phyloP scores from a whole-genome alignment of 2,888 invertebrate species.

The Congeria kusceri region DNA sequence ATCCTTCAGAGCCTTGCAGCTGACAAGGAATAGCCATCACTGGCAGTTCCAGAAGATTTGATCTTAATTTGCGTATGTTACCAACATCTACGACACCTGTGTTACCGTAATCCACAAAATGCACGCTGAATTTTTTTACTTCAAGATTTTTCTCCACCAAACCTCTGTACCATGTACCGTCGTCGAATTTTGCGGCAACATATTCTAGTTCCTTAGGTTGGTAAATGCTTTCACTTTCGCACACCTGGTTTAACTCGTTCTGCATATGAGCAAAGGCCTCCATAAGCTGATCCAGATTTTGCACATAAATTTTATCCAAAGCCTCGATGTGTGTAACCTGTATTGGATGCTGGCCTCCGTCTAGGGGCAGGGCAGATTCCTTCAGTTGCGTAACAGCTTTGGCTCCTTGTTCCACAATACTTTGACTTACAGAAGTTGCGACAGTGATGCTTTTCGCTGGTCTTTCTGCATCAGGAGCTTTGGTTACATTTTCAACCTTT shows the following conservation, averaged over 20 bases:
- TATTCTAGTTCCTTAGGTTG: slow-evolving; percentile 59
- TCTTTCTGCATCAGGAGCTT: neutral
- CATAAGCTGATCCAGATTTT: slow-evolving; percentile 86
- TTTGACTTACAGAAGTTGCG: neutral
- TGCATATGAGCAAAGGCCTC: slow-evolving; percentile 84
- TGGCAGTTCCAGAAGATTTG: slow-evolving; percentile 33
- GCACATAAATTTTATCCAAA: slow-evolving; percentile 88
- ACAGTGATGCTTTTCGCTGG: slow-evolving; percentile 1
- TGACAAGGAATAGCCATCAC: slow-evolving; percentile 56
- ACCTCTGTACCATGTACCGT: slow-evolving; percentile 40
- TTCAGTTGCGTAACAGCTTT: too few relatives aligned
- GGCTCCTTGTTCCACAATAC: too few relatives aligned
- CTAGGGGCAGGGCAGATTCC: slow-evolving; percentile 24
- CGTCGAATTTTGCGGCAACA: slow-evolving; percentile 60
- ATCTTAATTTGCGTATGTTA: slow-evolving; percentile 83
- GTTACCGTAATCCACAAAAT: slow-evolving; percentile 88
- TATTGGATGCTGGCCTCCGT: slow-evolving; percentile 27
- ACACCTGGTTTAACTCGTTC: slow-evolving; percentile 86
- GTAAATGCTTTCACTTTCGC: slow-evolving; percentile 20
- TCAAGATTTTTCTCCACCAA: slow-evolving; percentile 18
- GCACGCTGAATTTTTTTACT: slow-evolving; percentile 88
- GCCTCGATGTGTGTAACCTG: slow-evolving; percentile 35
- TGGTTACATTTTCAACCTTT: neutral
- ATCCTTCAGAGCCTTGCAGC: slow-evolving; percentile 31
- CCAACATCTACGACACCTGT: slow-evolving; percentile 89